Evolutionary conservation across 2,888 invertebrate genomes (phyloP).

Genomic region (Onthophagus sagittarius): DNA sequence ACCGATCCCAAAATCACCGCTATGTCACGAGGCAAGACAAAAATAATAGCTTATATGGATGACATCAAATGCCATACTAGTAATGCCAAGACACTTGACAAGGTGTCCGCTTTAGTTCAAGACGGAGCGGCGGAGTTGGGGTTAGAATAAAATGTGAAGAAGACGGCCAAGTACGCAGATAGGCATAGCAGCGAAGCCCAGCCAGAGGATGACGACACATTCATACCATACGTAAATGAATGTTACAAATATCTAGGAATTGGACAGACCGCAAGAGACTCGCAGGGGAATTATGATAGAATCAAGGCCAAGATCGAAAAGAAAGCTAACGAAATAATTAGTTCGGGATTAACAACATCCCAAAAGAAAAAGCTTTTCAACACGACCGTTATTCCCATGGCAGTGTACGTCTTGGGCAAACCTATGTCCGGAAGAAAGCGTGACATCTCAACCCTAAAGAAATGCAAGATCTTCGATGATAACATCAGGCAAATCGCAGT

Average conservation of each 20-base stretch:
- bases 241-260: conserved; percentile 1
- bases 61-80: conserved; percentile 7
- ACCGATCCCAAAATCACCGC: background rate
- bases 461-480: background rate
- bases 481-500: background rate
- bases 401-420: background rate
- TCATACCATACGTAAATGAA: background rate
- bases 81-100: background rate
- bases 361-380: background rate
- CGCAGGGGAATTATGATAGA: background rate
- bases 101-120: background rate
- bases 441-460: background rate
- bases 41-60: background rate
- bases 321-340: background rate
- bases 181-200: background rate
- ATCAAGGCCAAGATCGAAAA: background rate
- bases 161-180: background rate
- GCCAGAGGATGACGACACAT: background rate
- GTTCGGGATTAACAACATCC: background rate
- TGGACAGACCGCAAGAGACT: background rate
- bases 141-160: background rate
- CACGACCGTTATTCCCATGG: background rate
- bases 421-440: background rate
- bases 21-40: background rate
- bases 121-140: background rate